A percentile compares a stretch with the other conserved stretches of the same genome.
Conservation (phyloP, 2,113 vertebrate genomes). For the Catharus bicknelli region DNA sequence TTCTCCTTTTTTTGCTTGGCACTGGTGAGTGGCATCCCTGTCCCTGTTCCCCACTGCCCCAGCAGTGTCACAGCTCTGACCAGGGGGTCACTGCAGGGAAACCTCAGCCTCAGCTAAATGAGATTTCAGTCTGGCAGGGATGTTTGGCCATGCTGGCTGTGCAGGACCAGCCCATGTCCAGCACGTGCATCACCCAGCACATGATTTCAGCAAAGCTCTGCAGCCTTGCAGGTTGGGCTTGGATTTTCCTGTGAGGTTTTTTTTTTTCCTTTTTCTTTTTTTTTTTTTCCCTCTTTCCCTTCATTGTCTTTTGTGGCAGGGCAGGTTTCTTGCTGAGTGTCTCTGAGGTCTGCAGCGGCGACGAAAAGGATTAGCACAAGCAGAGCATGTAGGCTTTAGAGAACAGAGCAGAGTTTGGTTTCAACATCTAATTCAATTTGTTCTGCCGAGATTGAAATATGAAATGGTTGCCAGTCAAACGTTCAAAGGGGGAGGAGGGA, state of each 20-base stretch:
- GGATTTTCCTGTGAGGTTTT: not conserved
- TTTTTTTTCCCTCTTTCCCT: not conserved
- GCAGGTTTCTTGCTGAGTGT: constrained; percentile 36
- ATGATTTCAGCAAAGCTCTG: not conserved
- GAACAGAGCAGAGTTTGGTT: constrained; percentile 74
- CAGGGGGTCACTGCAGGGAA: not conserved
- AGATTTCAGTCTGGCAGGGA: rapidly evolving
- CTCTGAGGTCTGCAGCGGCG: constrained; percentile 35
- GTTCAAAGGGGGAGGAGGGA: constrained; percentile 65
- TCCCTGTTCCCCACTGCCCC: rapidly evolving
- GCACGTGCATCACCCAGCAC: not conserved
- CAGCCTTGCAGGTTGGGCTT: not conserved
- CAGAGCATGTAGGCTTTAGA: constrained; percentile 72
- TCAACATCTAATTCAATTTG: constrained; percentile 85
- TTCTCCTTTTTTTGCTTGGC: no score
- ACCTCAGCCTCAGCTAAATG: rapidly evolving
- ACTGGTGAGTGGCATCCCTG: rapidly evolving
- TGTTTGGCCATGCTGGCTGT: not conserved
- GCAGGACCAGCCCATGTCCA: rapidly evolving
- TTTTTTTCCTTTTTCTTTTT: no score
- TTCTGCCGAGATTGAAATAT: constrained; percentile 83
- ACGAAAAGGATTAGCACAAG: constrained; percentile 73
- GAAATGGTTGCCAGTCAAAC: constrained; percentile 82
- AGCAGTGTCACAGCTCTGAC: not conserved
- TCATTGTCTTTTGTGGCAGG: constrained; percentile 55